Conservation (phyloP, 2,888 invertebrate genomes). For the Cerceris ruficornis region DNA sequence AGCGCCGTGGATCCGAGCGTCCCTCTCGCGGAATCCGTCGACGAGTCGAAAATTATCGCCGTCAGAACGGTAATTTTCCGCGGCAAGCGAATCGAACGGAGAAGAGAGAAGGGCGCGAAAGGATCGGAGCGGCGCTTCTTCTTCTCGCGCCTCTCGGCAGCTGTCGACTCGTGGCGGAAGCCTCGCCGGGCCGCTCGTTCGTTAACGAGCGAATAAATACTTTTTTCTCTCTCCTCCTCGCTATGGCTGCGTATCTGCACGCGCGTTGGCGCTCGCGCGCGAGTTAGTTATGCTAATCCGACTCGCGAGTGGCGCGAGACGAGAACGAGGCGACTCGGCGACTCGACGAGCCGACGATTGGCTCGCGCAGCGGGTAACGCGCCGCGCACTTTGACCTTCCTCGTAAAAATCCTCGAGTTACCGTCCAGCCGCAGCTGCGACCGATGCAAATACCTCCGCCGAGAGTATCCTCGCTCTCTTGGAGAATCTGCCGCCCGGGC, state of each 20-base stretch:
- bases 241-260: not conserved
- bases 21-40: too few species aligned
- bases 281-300: slow-evolving; percentile 71
- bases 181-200: too few species aligned
- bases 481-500: slow-evolving; percentile 5
- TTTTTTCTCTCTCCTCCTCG: not conserved
- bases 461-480: slow-evolving; percentile 3
- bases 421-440: slow-evolving; percentile 73
- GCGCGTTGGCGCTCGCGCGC: slow-evolving; percentile 21
- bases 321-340: slow-evolving; percentile 10
- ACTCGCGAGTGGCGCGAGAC: not conserved
- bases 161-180: too few species aligned
- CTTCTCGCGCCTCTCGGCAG: too few species aligned
- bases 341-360: slow-evolving; percentile 54
- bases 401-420: slow-evolving; percentile 76
- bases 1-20: too few species aligned
- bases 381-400: slow-evolving; percentile 73
- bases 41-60: too few species aligned
- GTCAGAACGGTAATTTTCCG: too few species aligned
- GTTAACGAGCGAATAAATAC: too few species aligned
- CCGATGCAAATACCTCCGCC: slow-evolving; percentile 60
- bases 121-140: too few species aligned
- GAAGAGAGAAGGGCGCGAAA: too few species aligned
- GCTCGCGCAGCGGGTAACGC: slow-evolving; percentile 68
- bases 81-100: too few species aligned